Percentiles rank a stretch among this genome's conserved stretches.
phyloP scores from a whole-genome alignment of 2,888 invertebrate genomes.

The Ormia ochracea region DNA sequence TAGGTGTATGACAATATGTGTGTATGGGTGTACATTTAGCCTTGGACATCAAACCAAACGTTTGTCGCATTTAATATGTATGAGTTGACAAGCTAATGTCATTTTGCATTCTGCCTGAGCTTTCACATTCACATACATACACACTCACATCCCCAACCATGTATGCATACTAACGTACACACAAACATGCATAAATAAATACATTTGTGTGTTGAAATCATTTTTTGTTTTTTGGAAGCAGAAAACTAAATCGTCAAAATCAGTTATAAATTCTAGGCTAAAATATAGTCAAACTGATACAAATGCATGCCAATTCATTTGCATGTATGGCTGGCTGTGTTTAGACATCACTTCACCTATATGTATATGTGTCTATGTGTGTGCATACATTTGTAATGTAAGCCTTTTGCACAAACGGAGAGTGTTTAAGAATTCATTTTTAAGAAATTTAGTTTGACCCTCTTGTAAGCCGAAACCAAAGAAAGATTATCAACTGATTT shows the following conservation, averaged over 20 bases:
- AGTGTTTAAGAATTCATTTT: not conserved
- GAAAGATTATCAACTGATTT: too few species aligned
- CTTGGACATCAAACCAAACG: constrained; percentile 49
- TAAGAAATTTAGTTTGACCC: not conserved
- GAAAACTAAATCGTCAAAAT: constrained; percentile 65
- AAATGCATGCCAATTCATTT: constrained; percentile 8
- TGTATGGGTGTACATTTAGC: constrained; percentile 41
- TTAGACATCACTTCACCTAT: constrained; percentile 10
- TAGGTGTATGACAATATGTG: too few species aligned
- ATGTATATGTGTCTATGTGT: not conserved
- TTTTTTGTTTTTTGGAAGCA: constrained; percentile 42
- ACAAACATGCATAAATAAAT: not conserved
- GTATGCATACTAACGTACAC: not conserved
- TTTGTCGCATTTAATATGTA: constrained; percentile 61
- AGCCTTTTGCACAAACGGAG: constrained; percentile 16
- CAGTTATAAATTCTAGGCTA: constrained; percentile 63
- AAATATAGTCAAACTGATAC: constrained; percentile 46
- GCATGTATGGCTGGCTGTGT: constrained; percentile 6
- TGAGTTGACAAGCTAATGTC: constrained; percentile 62
- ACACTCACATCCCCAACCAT: not conserved
- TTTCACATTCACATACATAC: not conserved
- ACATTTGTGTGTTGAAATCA: too few species aligned
- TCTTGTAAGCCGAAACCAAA: too few species aligned
- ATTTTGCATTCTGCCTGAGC: constrained; percentile 57
- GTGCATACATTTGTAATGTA: constrained; percentile 2